A percentile compares a stretch with the other conserved stretches of the same genome.
phyloP scores from a whole-genome alignment of 2,888 invertebrate species.

The Clepsis dumicolana region DNA sequence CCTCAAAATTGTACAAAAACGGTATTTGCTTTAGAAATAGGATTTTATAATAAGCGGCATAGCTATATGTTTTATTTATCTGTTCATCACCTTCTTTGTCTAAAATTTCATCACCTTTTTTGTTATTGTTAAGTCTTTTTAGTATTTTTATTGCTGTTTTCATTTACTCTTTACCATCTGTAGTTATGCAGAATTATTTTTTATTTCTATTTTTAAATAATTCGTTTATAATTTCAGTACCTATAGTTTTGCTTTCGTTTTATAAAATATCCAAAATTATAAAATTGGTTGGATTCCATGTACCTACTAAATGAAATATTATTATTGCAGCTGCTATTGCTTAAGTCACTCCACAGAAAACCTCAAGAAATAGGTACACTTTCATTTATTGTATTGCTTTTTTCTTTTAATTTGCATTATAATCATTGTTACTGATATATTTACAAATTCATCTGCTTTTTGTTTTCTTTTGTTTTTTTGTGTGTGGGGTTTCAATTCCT shows the following conservation, averaged over 20 bases:
- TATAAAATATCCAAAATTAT: constrained; percentile 24
- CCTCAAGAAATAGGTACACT: constrained; percentile 82
- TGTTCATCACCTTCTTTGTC: not conserved
- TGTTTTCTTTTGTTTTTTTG: constrained; percentile 51
- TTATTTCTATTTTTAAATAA: not conserved
- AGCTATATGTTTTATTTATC: not conserved
- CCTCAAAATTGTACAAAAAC: no score
- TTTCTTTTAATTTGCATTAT: constrained; percentile 62
- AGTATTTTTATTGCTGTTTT: not conserved
- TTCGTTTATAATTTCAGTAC: not conserved
- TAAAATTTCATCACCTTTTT: not conserved
- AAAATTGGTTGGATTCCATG: constrained; percentile 45
- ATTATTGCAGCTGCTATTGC: constrained; percentile 85
- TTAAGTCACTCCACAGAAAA: constrained; percentile 84
- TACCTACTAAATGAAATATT: constrained; percentile 73
- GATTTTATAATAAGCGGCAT: not conserved
- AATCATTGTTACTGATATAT: constrained; percentile 43
- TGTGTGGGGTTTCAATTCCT: constrained; percentile 24
- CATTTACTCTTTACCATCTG: not conserved
- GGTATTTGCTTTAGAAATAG: not conserved
- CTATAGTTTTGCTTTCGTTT: constrained; percentile 19
- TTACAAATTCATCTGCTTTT: constrained; percentile 44
- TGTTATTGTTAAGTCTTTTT: not conserved
- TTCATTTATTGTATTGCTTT: constrained; percentile 74
- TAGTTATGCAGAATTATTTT: not conserved